Evolutionary conservation across 2,888 invertebrate genomes (phyloP).

Genomic region (Pristionchus japonicus): DNA sequence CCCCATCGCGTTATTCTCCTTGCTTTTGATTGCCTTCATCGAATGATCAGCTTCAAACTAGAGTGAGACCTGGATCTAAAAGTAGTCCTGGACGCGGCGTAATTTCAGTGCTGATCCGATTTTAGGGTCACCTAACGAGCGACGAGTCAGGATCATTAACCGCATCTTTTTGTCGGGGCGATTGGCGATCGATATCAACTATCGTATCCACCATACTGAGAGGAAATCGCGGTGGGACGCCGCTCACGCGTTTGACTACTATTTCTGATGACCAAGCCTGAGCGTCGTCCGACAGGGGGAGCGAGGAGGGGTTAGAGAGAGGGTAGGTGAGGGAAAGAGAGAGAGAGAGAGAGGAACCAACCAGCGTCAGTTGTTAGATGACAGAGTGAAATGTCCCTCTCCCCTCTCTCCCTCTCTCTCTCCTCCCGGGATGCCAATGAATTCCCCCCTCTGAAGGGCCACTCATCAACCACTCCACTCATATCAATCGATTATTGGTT

Average conservation of each 20-base stretch:
- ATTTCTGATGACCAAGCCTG: not conserved
- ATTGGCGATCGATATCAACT: not conserved
- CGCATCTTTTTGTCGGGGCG: not conserved
- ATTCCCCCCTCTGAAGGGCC: not conserved
- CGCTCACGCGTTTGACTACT: not conserved
- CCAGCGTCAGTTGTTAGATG: slow-evolving; percentile 28
- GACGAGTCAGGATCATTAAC: not conserved
- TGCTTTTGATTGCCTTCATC: too few relatives aligned
- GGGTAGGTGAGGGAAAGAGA: not conserved
- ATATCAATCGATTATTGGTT: slow-evolving; percentile 35
- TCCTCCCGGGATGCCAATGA: slow-evolving; percentile 12
- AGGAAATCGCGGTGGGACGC: not conserved
- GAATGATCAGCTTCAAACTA: not conserved
- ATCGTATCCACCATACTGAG: not conserved
- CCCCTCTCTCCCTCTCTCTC: not conserved
- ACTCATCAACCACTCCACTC: slow-evolving; percentile 13
- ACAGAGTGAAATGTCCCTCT: slow-evolving; percentile 38
- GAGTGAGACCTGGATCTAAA: not conserved
- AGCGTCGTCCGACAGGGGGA: not conserved
- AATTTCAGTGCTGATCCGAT: not conserved
- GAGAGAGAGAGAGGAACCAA: not conserved
- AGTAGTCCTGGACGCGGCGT: not conserved
- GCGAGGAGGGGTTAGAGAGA: not conserved
- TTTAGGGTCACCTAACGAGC: not conserved
- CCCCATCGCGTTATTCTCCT: too few relatives aligned